Evolutionary conservation across 2,113 vertebrate genomes (phyloP).

Genomic region (Brachirus orientalis): DNA sequence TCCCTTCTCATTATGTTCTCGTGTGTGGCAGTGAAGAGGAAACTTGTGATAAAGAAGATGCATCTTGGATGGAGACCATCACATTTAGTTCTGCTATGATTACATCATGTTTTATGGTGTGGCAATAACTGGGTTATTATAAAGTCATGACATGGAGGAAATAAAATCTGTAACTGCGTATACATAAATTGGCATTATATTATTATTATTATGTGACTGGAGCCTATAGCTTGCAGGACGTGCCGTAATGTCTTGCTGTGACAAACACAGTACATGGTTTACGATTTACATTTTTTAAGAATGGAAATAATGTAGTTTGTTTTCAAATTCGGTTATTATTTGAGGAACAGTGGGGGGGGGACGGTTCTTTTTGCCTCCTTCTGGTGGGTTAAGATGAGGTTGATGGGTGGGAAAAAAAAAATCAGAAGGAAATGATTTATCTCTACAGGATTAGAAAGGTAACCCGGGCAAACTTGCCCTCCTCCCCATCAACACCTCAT

Average conservation of each 20-base stretch:
- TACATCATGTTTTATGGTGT: too few species aligned
- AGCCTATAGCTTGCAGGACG: too few species aligned
- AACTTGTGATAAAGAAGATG: too few species aligned
- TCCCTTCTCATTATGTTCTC: too few species aligned
- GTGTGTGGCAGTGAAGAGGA: too few species aligned
- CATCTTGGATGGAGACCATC: too few species aligned
- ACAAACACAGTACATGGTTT: background rate
- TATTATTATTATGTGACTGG: too few species aligned
- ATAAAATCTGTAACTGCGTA: too few species aligned
- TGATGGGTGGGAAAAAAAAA: slow-evolving; percentile 36
- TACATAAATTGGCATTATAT: too few species aligned
- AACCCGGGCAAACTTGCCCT: slow-evolving; percentile 20
- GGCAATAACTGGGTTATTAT: too few species aligned
- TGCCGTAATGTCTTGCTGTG: background rate
- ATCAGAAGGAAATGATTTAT: slow-evolving; percentile 29
- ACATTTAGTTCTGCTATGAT: too few species aligned
- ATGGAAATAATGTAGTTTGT: background rate
- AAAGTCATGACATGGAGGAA: too few species aligned
- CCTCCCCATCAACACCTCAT: slow-evolving; percentile 8
- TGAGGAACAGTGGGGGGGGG: background rate
- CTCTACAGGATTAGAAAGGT: slow-evolving; percentile 44
- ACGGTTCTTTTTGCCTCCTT: slow-evolving; percentile 12
- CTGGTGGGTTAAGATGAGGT: slow-evolving; percentile 26
- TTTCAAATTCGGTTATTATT: background rate
- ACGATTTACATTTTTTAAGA: slow-evolving; percentile 12